Conservation (phyloP, 1,140 invertebrate genomes). For the Stenopsyche tienmushanensis region DNA sequence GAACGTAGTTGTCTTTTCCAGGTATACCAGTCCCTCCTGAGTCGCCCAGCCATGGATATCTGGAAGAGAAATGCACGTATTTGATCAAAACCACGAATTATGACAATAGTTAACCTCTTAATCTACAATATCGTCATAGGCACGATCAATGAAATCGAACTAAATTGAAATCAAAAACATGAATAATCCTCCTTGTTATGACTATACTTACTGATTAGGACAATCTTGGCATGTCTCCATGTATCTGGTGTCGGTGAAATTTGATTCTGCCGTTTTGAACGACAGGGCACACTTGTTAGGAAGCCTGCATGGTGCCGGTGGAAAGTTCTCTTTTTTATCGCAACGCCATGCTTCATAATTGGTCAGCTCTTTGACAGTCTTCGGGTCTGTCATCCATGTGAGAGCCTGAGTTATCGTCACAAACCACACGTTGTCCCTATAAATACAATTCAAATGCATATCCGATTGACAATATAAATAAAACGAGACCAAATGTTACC, state of each 20-base stretch:
- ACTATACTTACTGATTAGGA: constrained; percentile 73
- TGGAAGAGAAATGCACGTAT: constrained; percentile 40
- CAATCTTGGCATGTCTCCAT: constrained; percentile 86
- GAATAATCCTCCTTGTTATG: too few species aligned
- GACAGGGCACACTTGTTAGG: constrained; percentile 81
- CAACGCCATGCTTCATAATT: constrained; percentile 82
- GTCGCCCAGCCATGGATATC: constrained; percentile 81
- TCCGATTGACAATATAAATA: not conserved
- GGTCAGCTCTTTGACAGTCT: constrained; percentile 65
- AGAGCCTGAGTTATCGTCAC: constrained; percentile 88
- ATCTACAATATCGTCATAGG: not conserved
- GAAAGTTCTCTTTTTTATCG: constrained; percentile 68
- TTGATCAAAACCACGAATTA: not conserved
- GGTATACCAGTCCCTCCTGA: constrained; percentile 77
- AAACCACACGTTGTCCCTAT: constrained; percentile 85
- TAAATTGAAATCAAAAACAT: not conserved
- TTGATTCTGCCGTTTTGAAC: constrained; percentile 73
- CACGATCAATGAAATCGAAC: too few species aligned
- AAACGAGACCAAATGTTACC: not conserved
- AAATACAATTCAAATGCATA: constrained; percentile 33
- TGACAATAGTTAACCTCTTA: not conserved
- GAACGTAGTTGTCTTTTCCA: constrained; percentile 78
- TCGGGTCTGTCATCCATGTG: constrained; percentile 88
- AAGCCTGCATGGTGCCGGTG: constrained; percentile 75
- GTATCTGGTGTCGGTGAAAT: constrained; percentile 80